phyloP scores from a whole-genome alignment of 1,140 invertebrate genomes.

The Zaprionus taronus region DNA sequence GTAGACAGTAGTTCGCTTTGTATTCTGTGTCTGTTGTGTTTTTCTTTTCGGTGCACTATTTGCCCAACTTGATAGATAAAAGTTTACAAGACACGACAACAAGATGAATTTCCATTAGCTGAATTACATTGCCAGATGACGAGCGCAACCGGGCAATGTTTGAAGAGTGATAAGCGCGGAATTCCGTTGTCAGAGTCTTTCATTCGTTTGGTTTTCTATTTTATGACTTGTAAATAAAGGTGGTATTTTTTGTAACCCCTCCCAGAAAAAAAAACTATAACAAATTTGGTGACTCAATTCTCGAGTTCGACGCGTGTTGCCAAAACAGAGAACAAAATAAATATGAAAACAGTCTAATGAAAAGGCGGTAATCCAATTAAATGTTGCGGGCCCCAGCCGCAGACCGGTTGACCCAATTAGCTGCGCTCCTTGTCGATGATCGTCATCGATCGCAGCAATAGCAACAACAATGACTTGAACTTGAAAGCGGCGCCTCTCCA shows the following conservation, averaged over 20 bases:
- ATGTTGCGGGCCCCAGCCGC: conserved; percentile 50
- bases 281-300: conserved; percentile 45
- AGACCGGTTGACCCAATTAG: conserved; percentile 81
- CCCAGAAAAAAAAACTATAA: neutral
- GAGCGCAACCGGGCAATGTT: conserved; percentile 37
- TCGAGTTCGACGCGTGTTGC: conserved; percentile 60
- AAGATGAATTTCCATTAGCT: conserved; percentile 59
- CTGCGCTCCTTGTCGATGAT: conserved; percentile 60
- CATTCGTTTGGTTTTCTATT: conserved; percentile 7
- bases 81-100: conserved; percentile 49
- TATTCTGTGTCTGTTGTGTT: conserved; percentile 22
- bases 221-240: conserved; percentile 44
- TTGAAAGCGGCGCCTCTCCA: conserved; percentile 78
- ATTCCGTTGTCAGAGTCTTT: conserved; percentile 28
- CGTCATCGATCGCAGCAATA: conserved; percentile 40
- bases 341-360: conserved; percentile 52
- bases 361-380: conserved; percentile 84
- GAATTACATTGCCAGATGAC: conserved; percentile 48
- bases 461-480: conserved; percentile 57
- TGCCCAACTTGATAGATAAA: conserved; percentile 61
- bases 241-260: conserved; percentile 11
- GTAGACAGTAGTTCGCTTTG: conserved; percentile 36
- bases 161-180: conserved; percentile 64
- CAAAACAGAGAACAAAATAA: conserved; percentile 40
- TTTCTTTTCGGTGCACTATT: conserved; percentile 40